A percentile compares a stretch with the other conserved stretches of the same genome.
Conservation (phyloP, 2,888 invertebrate genomes). For the Sarcophaga subvicina region DNA sequence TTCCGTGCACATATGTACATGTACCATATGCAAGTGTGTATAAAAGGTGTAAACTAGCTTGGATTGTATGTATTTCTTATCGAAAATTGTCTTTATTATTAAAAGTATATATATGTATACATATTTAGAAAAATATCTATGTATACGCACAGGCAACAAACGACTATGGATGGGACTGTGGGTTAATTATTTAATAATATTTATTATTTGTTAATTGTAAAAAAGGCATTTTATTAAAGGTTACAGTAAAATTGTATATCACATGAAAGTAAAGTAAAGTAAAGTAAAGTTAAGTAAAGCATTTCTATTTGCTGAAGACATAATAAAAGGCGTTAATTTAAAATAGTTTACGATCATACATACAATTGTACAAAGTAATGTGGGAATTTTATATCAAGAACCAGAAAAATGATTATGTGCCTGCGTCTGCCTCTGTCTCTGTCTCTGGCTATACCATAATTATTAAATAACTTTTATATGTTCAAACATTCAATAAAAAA, state of each 20-base stretch:
- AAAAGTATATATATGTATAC: slow-evolving; percentile 18
- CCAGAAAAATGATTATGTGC: too few species aligned
- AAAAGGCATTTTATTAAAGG: slow-evolving; percentile 53
- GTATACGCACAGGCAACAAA: slow-evolving; percentile 17
- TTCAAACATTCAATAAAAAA: slow-evolving; percentile 31
- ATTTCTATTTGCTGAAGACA: slow-evolving; percentile 42
- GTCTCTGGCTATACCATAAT: not conserved
- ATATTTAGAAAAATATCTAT: not conserved
- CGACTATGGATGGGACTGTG: not conserved
- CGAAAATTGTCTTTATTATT: slow-evolving; percentile 14
- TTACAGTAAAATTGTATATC: slow-evolving; percentile 29
- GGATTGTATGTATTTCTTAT: slow-evolving; percentile 26
- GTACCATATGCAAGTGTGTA: not conserved
- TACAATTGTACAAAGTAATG: slow-evolving; percentile 1
- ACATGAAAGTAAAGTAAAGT: slow-evolving; percentile 21
- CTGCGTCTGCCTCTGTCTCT: too few species aligned
- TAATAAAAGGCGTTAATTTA: slow-evolving; percentile 50
- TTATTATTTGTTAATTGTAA: slow-evolving; percentile 67
- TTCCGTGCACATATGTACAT: not conserved
- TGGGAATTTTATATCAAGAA: slow-evolving; percentile 21
- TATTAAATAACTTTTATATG: slow-evolving; percentile 13
- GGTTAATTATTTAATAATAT: slow-evolving; percentile 69
- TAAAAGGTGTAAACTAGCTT: slow-evolving; percentile 8
- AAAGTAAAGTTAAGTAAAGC: not conserved
- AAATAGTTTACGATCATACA: slow-evolving; percentile 45